Evolutionary conservation across 2,113 vertebrate species (phyloP), one percentile per base, ranked within the genome.

Genomic region (Phodopus roborovskii): DNA sequence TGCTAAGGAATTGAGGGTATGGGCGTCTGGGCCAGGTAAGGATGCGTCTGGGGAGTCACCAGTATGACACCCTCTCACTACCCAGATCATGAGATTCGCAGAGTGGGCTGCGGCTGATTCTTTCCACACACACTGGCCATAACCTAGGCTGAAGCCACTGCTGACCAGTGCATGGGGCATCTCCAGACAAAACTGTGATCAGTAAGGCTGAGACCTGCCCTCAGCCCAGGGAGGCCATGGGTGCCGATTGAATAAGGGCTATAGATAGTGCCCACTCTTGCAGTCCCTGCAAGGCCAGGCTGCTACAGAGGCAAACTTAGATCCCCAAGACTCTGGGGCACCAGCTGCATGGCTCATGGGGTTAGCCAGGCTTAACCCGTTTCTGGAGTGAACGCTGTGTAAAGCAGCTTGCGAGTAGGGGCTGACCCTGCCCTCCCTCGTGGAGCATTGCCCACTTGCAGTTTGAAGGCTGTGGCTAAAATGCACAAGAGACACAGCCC

Each of bases 21-120:
- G 9, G 30, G 33, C 33, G 0, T 39, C 48, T 17, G 24, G 70
- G 53, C 19, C 22, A 42, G 48, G 70, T 19, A 28, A 73, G 48
- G 53, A n/a, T 19, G 3, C n/a, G 42, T 28, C 68, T 6, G 10
- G 39, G 24, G 15, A 20, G 20, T 0, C 33, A 85, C 75, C 42
- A 70, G 58, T 17, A 33, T 0, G 60, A 5, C 4, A 2, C 62
- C 50, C 0, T 0, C 4, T 85, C 15, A 5, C 11, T 9, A 3
- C 3, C 13, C n/a, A 13, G 28, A 81, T 26, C 39, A 19, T 1
- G 13, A 60, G 36, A 24, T 48, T 70, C 36, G 7, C 12, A 45
- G 36, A 19, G 12, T 26, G 10, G 66, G 24, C 17, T 13, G 1
- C 5, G 10, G 16, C 30, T 2, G 9, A 17, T 5, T 33, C n/a